These are phyloP conservation scores for Notospermus geniculatus DNA, from an alignment of 1,140 invertebrate genomes.

Conservation along the genomic window DNA sequence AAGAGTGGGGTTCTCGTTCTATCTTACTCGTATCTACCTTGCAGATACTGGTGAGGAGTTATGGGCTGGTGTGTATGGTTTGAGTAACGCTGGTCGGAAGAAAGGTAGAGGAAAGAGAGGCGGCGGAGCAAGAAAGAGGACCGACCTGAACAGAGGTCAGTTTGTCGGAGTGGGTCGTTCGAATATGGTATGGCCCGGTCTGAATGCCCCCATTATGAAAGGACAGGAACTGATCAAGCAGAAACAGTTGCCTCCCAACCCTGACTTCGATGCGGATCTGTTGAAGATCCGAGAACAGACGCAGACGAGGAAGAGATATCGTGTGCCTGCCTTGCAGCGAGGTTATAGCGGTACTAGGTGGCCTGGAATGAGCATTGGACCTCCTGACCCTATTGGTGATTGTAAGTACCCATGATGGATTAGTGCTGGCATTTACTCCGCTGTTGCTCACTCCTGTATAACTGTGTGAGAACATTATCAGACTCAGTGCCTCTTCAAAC, in stretches of 20 bases:
- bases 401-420: slow-evolving; percentile 26
- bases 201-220: slow-evolving; percentile 77
- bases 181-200: slow-evolving; percentile 76
- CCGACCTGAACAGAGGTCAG: slow-evolving; percentile 89
- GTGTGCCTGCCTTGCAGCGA: slow-evolving; percentile 75
- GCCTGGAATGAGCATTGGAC: slow-evolving; percentile 80
- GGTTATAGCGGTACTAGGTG: slow-evolving; percentile 83
- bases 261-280: slow-evolving; percentile 69
- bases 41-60: slow-evolving; percentile 64
- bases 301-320: slow-evolving; percentile 60
- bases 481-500: too few species aligned
- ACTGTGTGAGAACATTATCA: too few species aligned
- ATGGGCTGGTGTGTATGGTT: slow-evolving; percentile 91
- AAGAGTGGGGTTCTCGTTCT: too few species aligned
- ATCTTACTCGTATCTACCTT: slow-evolving; percentile 6
- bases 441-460: too few species aligned
- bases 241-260: slow-evolving; percentile 69
- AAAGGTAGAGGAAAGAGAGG: slow-evolving; percentile 84
- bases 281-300: slow-evolving; percentile 71
- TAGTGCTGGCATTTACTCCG: background rate
- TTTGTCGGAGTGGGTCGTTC: slow-evolving; percentile 67
- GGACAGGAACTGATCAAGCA: slow-evolving; percentile 73
- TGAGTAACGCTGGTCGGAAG: slow-evolving; percentile 93
- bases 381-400: slow-evolving; percentile 75
- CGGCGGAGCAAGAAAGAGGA: slow-evolving; percentile 67